Evolutionary conservation across 2,113 vertebrate genomes (phyloP).

Genomic region (Zosterops hypoxanthus): DNA sequence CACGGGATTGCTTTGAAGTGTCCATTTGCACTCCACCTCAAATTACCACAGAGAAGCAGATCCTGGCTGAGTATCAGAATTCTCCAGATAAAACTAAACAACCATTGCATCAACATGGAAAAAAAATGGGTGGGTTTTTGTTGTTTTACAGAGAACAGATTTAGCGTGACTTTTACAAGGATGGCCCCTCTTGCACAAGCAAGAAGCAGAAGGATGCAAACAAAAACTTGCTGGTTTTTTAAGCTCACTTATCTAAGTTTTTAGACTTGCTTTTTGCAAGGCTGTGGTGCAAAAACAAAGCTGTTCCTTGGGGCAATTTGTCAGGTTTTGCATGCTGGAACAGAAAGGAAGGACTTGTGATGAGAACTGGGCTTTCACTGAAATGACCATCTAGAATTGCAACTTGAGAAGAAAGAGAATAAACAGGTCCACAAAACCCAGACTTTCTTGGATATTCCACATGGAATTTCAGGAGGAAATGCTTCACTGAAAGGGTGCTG

Average conservation of each 20-base stretch:
- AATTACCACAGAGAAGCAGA: not conserved
- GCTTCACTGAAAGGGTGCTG: fast-evolving
- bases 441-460: not conserved
- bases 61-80: not conserved
- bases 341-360: not conserved
- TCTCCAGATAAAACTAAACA: not conserved
- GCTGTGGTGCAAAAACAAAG: not conserved
- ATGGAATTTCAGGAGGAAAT: not conserved
- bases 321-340: not conserved
- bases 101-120: not conserved
- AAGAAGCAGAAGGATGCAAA: not conserved
- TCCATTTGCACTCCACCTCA: not conserved
- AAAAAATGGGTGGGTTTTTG: not conserved
- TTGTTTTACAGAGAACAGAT: not conserved
- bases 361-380: not conserved
- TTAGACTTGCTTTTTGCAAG: not conserved
- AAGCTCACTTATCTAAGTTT: not conserved
- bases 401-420: not conserved
- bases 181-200: not conserved
- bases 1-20: not conserved
- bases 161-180: not conserved
- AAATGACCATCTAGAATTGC: not conserved
- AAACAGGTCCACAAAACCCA: not conserved
- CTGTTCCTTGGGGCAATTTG: not conserved
- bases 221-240: not conserved